phyloP scores from a whole-genome alignment of 1,140 invertebrate genomes.

The Anastrepha ludens region DNA sequence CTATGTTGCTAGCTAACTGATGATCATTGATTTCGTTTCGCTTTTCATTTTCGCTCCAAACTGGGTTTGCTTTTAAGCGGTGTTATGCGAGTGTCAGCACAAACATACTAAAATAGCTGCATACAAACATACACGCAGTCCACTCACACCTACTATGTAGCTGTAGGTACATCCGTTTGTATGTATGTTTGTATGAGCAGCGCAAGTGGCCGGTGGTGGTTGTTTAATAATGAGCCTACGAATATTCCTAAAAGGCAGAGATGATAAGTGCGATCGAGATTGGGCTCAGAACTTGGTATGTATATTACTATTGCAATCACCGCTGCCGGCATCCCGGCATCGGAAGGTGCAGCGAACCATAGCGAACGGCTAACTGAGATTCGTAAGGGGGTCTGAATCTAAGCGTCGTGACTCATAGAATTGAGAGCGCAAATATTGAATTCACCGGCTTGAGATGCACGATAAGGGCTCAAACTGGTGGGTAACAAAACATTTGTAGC shows the following conservation, averaged over 20 bases:
- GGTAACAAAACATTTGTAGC: background rate
- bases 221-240: conserved; percentile 15
- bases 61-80: background rate
- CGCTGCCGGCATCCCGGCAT: conserved; percentile 13
- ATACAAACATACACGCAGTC: too few relatives aligned
- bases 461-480: background rate
- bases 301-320: background rate
- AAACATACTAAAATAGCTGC: background rate
- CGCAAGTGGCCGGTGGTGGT: background rate
- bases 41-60: conserved; percentile 27
- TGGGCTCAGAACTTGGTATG: background rate
- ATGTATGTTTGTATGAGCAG: background rate
- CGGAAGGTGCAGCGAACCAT: conserved; percentile 32
- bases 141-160: background rate
- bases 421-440: background rate
- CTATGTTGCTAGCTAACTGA: background rate
- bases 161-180: background rate
- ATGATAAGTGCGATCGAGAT: conserved; percentile 39
- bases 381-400: conserved; percentile 3
- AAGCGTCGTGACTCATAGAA: conserved; percentile 7
- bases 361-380: background rate
- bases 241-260: conserved; percentile 26
- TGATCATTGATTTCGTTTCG: conserved; percentile 38
- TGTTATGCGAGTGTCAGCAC: background rate
- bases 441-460: conserved; percentile 5